Evolutionary conservation across 2,113 vertebrate species (phyloP), one percentile per base, ranked within the genome.

Genomic region (Etheostoma cragini): DNA sequence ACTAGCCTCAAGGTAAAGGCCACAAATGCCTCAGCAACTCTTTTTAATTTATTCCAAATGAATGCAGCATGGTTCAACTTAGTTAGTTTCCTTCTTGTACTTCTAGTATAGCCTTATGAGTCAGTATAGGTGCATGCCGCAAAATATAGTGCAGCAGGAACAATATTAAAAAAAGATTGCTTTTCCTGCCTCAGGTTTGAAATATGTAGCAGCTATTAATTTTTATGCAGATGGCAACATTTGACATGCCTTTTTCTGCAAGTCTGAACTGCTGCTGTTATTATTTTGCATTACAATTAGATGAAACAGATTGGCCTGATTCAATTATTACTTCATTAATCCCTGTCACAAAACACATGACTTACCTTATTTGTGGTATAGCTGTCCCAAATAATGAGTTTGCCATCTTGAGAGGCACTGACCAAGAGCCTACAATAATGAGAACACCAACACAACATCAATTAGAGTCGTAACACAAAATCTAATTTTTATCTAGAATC

Each of bases 351-450:
- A 60, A 33, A 69, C 4, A 49, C 21, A 26, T 3, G 0, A 49
- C 91, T 92, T 89, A 98, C 98, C 97, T 99, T 99, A 94, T 99
- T 99, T 94, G 98, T 99, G 95, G 98, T 99, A 93, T 99, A 99
- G 94, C 98, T 99, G 93, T 99, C 98, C 98, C 98, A 99, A 89
- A 99, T 99, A 90, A 99, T 99, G 70, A 99, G 97, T 89, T 99
- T 99, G 49, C 98, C 98, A 94, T 99, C 98, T 96, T 99, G 98
- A 81, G 98, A 99, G 92, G 98, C 98, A 87, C 98, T 99, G 94
- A 99, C 98, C 86, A 99, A 94, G 87, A 99, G 98, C 95, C 98
- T 99, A 72, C 1, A 88, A 50, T 85, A 80, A 76, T 38, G 19
- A 84, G 26, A 64, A 50, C 2, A 56, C 21, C 5, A 19, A 11